Percentiles rank a stretch among this genome's conserved stretches.
Evolutionary conservation across 2,888 invertebrate genomes (phyloP).

Genomic region (Plemyria rubiginata): DNA sequence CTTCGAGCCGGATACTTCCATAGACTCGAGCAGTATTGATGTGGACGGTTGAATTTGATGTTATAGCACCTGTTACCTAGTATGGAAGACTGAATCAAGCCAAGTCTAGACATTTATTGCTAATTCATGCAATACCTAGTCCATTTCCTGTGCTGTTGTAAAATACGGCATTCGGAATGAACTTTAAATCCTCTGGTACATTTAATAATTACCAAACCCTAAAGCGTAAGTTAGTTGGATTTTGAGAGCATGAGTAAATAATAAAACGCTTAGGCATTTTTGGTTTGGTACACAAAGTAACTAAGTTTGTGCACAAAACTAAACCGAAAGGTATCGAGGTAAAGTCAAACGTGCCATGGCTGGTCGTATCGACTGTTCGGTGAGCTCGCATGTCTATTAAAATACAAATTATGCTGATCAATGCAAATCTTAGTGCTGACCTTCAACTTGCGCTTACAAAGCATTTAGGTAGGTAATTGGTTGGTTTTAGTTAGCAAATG

Average conservation of each 20-base stretch:
- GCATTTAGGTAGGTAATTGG: slow-evolving; percentile 10
- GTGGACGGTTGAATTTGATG: background rate
- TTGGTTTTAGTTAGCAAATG: slow-evolving; percentile 44
- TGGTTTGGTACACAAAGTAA: too few species aligned
- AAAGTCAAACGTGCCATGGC: slow-evolving; percentile 13
- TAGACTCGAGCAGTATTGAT: background rate
- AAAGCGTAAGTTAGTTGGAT: slow-evolving; percentile 12
- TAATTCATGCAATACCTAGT: slow-evolving; percentile 24
- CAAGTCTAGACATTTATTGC: slow-evolving; percentile 19
- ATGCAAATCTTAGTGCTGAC: slow-evolving; percentile 52
- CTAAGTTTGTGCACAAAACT: background rate
- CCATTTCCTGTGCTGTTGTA: slow-evolving; percentile 21
- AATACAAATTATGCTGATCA: slow-evolving; percentile 54
- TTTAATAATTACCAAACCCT: slow-evolving; percentile 17
- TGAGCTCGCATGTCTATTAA: slow-evolving; percentile 38
- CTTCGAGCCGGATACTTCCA: slow-evolving; percentile 1
- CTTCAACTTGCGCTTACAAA: slow-evolving; percentile 47
- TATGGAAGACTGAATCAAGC: slow-evolving; percentile 2
- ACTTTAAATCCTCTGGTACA: slow-evolving; percentile 14
- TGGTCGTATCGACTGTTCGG: background rate
- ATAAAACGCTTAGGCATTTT: background rate
- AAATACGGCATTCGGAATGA: slow-evolving; percentile 17
- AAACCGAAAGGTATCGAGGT: background rate
- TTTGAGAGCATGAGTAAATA: slow-evolving; percentile 20
- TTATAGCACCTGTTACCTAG: background rate